Evolutionary conservation across 2,797 vertebrate genomes (phyloP).

Genomic region (Thaleichthys pacificus): DNA sequence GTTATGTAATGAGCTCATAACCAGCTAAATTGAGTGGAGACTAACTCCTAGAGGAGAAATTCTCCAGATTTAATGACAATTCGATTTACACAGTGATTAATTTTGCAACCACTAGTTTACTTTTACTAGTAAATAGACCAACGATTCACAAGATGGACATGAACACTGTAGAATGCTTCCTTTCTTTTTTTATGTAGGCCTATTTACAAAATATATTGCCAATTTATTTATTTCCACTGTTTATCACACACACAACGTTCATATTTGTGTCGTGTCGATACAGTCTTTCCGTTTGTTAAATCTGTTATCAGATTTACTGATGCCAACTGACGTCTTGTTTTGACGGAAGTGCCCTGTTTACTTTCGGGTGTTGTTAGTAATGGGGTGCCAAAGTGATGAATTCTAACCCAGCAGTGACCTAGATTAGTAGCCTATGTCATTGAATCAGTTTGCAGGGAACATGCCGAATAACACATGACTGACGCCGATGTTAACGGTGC

Average conservation of each 20-base stretch:
- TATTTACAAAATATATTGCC: too few relatives aligned
- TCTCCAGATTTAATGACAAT: neutral
- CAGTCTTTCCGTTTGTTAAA: neutral
- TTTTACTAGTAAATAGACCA: too few relatives aligned
- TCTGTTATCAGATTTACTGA: neutral
- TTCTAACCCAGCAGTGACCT: neutral
- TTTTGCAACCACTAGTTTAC: too few relatives aligned
- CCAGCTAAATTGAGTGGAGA: conserved; percentile 15
- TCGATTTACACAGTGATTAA: neutral
- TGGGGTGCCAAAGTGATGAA: too few relatives aligned
- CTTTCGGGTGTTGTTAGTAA: neutral
- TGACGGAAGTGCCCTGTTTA: neutral
- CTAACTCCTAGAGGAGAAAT: neutral
- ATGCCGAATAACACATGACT: neutral
- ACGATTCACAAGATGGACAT: too few relatives aligned
- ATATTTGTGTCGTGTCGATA: neutral
- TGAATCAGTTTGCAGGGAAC: neutral
- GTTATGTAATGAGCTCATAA: conserved; percentile 53
- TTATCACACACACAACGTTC: neutral
- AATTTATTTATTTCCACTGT: too few relatives aligned
- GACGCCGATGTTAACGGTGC: conserved; percentile 21
- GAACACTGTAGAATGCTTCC: too few relatives aligned
- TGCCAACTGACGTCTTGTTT: conserved; percentile 2
- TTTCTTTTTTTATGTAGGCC: too few relatives aligned
- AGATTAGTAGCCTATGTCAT: neutral